phyloP scores from a whole-genome alignment of 1,140 invertebrate species.

The Cryptotermes secundus region DNA sequence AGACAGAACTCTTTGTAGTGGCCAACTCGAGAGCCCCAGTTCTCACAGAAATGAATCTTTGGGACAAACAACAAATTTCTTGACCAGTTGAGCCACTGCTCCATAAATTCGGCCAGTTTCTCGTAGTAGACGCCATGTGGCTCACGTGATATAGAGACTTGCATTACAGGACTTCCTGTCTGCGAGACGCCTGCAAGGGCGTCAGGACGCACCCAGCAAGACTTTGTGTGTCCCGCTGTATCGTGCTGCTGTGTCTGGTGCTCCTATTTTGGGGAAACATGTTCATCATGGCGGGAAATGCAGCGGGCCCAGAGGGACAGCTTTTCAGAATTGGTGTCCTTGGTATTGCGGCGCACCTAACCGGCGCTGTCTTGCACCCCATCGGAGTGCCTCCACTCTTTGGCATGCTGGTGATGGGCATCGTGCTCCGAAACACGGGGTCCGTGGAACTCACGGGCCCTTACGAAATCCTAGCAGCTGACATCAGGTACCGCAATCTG shows the following conservation, averaged over 20 bases:
- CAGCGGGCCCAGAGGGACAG: not conserved
- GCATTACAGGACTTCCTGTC: too few relatives aligned
- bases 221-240: not conserved
- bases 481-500: too few relatives aligned
- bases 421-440: not conserved
- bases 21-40: too few relatives aligned
- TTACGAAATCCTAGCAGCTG: not conserved
- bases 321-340: not conserved
- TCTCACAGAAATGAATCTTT: too few relatives aligned
- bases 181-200: too few relatives aligned
- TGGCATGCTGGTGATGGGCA: not conserved
- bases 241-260: not conserved
- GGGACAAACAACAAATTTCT: too few relatives aligned
- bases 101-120: too few relatives aligned
- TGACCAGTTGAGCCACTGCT: too few relatives aligned
- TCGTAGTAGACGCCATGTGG: too few relatives aligned
- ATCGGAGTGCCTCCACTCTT: not conserved
- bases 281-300: not conserved
- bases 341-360: not conserved
- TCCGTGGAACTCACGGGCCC: not conserved
- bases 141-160: too few relatives aligned
- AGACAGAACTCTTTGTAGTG: too few relatives aligned
- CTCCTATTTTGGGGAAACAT: not conserved
- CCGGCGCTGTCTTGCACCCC: not conserved
- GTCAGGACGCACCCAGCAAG: not conserved